Evolutionary conservation across 1,140 invertebrate genomes (phyloP).

Genomic region (Papilio machaon): DNA sequence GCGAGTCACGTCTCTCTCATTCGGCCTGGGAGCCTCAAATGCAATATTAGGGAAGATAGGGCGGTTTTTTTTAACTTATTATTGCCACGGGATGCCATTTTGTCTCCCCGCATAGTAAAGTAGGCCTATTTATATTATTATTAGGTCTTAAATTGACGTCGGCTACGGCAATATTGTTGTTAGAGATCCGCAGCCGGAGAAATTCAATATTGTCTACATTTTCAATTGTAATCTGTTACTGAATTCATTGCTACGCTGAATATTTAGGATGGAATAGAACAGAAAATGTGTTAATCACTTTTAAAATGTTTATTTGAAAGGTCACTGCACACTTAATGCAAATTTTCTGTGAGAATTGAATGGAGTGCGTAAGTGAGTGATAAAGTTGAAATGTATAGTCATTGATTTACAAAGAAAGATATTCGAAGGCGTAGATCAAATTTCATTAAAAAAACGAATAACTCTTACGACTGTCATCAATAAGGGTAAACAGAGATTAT

Average conservation of each 20-base stretch:
- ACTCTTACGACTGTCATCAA: too few relatives aligned
- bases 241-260: neutral
- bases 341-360: neutral
- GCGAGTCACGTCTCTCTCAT: conserved; percentile 54
- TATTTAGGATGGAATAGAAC: neutral
- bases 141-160: conserved; percentile 14
- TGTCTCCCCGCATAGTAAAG: conserved; percentile 50
- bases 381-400: too few relatives aligned
- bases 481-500: too few relatives aligned
- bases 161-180: conserved; percentile 12
- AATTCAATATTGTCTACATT: conserved; percentile 9
- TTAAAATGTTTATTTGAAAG: too few relatives aligned
- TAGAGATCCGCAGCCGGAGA: neutral
- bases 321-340: neutral
- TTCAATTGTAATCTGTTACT: neutral
- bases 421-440: too few relatives aligned
- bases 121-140: conserved; percentile 44
- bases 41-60: conserved; percentile 50
- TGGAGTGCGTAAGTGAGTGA: too few relatives aligned
- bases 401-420: too few relatives aligned
- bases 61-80: conserved; percentile 46
- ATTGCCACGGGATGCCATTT: conserved; percentile 49
- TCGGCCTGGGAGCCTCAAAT: conserved; percentile 46
- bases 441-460: too few relatives aligned
- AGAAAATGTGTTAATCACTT: neutral